Base-by-base conservation (phyloP, 2,888 invertebrate genomes). In the Anoplius nigerrimus region DNA sequence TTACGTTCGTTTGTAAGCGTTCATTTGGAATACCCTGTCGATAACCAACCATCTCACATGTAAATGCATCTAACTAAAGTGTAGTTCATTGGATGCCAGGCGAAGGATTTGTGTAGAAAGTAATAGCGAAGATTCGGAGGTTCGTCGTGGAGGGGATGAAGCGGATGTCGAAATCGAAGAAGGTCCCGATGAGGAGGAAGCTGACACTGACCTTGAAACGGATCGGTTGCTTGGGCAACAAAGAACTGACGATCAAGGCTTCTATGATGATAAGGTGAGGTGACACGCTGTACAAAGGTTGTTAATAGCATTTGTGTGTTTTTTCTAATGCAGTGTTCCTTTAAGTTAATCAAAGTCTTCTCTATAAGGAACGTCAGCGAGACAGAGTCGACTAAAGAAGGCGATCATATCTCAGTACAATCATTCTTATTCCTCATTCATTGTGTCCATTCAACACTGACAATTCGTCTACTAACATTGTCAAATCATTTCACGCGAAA, bases 141-240 rank as follows among this genome's bases (percentile, higher is more conserved):
- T 81, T 42, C 81, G 88, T 59, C 77, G 86, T 11, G 79, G 72
- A 8, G 82, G 82, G 16, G 89, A 89, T 13, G 89, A 89, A 52
- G 88, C 84, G 1, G 89, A 87, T 18, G 84, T 86, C 48, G 89
- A 88, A 51, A 83, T 86, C 51, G 88, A 88, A 62, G 86, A 87
- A 24, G 84, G 83, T 11, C 86, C 86, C 2, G 87, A 87, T 45
- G 88, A 88, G 45, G 95, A 95, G 87, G 97, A 97, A 90, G 97
- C 97, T 24, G 98, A 98, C 86, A 99, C 98, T 0, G 98, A 99
- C 89, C 93, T 98, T 80, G 98, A 98, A 90, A 98, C 98, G n/a
- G 98, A 98, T 89, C 92, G 98, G 82, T 90, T 98, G 72, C 92
- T 98, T 70, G 98, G 98, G 18, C 98, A 98, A 87, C 98, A 98